A percentile compares a stretch with the other conserved stretches of the same genome.
phyloP scores from a whole-genome alignment of 2,113 vertebrate genomes.

The Actenoides lindsayi region DNA sequence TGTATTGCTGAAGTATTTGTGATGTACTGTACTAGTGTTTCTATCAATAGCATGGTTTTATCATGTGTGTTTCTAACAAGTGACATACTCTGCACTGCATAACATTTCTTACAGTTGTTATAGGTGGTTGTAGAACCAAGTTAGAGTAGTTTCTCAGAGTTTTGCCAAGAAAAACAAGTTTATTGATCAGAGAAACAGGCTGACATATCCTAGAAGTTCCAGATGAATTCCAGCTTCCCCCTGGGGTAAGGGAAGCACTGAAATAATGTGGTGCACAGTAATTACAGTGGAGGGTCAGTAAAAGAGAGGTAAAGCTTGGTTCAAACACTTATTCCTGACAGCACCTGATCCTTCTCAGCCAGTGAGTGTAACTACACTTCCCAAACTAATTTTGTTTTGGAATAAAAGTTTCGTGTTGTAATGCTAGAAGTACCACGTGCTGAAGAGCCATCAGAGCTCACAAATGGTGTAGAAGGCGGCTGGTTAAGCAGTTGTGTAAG shows the following conservation, averaged over 20 bases:
- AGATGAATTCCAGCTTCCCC: background rate
- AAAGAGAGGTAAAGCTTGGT: background rate
- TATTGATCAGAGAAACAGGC: background rate
- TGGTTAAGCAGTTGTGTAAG: background rate
- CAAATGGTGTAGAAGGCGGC: background rate
- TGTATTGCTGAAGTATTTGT: background rate
- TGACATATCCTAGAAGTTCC: background rate
- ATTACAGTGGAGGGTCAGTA: background rate
- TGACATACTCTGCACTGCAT: background rate
- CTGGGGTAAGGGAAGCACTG: background rate
- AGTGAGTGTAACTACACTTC: background rate
- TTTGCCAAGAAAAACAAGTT: background rate
- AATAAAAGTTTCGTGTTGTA: background rate
- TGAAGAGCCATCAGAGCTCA: background rate
- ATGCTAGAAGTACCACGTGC: background rate
- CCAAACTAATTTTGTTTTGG: background rate
- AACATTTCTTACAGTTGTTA: background rate
- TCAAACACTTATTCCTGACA: background rate
- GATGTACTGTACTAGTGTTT: background rate
- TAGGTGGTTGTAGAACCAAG: background rate
- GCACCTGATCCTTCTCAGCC: background rate
- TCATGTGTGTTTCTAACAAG: background rate
- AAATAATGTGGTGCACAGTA: background rate
- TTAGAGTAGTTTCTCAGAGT: background rate
- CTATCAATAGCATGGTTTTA: background rate